Percentiles rank a stretch among this genome's conserved stretches.
phyloP scores from a whole-genome alignment of 1,140 invertebrate genomes.

The Eufriesea mexicana region DNA sequence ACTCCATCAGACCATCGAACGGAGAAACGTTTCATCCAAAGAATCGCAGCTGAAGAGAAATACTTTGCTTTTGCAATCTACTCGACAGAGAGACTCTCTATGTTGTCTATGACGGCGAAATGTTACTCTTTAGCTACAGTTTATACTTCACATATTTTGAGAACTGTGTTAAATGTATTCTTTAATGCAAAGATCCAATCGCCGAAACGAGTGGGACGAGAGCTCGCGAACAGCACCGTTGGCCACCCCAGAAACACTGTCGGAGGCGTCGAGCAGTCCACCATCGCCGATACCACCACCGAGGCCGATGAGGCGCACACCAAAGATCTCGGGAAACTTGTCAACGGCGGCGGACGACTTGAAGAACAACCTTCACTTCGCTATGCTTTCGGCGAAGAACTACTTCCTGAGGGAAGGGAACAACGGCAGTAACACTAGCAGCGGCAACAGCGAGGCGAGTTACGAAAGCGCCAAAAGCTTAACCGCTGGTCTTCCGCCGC shows the following conservation, averaged over 20 bases:
- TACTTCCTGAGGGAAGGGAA: slow-evolving; percentile 77
- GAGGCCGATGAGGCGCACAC: slow-evolving; percentile 84
- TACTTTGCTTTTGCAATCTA: background rate
- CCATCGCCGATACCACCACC: slow-evolving; percentile 76
- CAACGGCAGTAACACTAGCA: slow-evolving; percentile 77
- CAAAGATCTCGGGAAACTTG: slow-evolving; percentile 86
- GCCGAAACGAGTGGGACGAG: slow-evolving; percentile 71
- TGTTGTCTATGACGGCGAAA: background rate
- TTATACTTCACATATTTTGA: background rate
- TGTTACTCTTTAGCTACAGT: slow-evolving; percentile 1
- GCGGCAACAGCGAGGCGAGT: slow-evolving; percentile 83
- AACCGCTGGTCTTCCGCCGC: slow-evolving; percentile 76
- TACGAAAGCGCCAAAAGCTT: slow-evolving; percentile 82
- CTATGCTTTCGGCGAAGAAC: slow-evolving; percentile 83
- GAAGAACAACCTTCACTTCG: slow-evolving; percentile 84
- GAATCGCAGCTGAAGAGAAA: background rate
- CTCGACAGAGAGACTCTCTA: background rate
- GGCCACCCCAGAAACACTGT: slow-evolving; percentile 92
- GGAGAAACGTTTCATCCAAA: background rate
- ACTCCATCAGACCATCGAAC: slow-evolving; percentile 24
- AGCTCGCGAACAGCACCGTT: slow-evolving; percentile 86
- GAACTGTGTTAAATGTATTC: background rate
- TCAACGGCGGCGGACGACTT: slow-evolving; percentile 86
- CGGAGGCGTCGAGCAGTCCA: slow-evolving; percentile 88
- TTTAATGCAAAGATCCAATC: slow-evolving; percentile 58